Conservation (phyloP, 2,797 vertebrate species). For the Apogon talboti region DNA sequence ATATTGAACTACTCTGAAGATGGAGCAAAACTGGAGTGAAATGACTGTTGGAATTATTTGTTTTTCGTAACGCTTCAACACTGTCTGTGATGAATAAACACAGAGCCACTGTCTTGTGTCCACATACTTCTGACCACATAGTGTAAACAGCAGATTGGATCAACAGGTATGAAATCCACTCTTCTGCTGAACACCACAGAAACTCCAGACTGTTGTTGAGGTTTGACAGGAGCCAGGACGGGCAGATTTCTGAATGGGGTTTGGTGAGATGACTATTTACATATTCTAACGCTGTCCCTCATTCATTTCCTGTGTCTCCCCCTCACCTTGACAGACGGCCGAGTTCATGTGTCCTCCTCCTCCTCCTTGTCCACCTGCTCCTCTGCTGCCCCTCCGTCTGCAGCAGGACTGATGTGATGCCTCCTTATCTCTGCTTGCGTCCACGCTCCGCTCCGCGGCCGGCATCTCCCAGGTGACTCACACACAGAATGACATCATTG, state of each 20-base stretch:
- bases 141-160: no score
- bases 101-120: background rate
- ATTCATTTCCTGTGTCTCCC: background rate
- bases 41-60: no score
- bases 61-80: no score
- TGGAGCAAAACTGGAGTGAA: no score
- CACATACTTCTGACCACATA: no score
- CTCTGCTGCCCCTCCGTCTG: slow-evolving; percentile 37
- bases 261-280: background rate
- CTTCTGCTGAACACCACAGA: background rate
- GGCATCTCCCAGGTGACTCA: slow-evolving; percentile 79
- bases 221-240: background rate
- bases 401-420: slow-evolving; percentile 17
- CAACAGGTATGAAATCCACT: no score
- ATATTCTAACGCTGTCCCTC: background rate
- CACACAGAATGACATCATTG: slow-evolving; percentile 82
- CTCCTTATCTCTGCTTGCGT: background rate
- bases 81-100: no score
- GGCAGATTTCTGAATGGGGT: slow-evolving; percentile 23
- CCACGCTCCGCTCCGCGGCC: slow-evolving; percentile 17
- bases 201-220: background rate
- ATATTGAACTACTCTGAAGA: no score
- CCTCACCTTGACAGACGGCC: slow-evolving; percentile 54
- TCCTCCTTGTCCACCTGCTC: slow-evolving; percentile 39
- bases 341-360: slow-evolving; percentile 22